Conservation (phyloP, 2,113 vertebrate species). For the Mobula hypostoma region DNA sequence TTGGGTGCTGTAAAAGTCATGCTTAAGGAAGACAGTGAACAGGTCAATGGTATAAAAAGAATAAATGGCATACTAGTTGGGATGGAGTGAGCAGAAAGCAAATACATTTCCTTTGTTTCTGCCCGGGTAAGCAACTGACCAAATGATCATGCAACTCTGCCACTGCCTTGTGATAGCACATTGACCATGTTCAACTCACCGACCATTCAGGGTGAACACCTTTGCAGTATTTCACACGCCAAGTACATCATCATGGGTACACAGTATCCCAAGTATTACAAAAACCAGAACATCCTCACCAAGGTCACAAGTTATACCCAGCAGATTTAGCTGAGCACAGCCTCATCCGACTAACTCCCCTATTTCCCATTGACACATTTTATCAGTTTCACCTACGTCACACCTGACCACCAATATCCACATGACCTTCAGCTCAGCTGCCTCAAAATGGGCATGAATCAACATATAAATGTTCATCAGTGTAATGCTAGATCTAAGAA, state of each 20-base stretch:
- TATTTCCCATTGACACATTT: not conserved
- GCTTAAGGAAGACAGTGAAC: not conserved
- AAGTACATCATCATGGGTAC: not conserved
- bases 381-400: not conserved
- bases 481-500: not conserved
- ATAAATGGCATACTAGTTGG: not conserved
- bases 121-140: too few relatives aligned
- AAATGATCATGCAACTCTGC: not conserved
- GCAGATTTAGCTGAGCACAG: not conserved
- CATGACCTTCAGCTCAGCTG: not conserved
- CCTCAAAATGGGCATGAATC: not conserved
- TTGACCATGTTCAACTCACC: too few relatives aligned
- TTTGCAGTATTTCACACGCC: not conserved
- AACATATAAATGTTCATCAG: not conserved
- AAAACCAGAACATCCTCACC: not conserved
- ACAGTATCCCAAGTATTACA: too few relatives aligned
- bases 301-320: not conserved
- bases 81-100: too few relatives aligned
- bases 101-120: too few relatives aligned
- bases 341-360: not conserved
- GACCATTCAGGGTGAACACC: not conserved
- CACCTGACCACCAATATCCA: not conserved
- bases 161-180: not conserved
- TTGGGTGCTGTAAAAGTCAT: not conserved
- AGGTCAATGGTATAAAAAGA: not conserved